phyloP scores from a whole-genome alignment of 2,113 vertebrate genomes.

The Grantiella picta region DNA sequence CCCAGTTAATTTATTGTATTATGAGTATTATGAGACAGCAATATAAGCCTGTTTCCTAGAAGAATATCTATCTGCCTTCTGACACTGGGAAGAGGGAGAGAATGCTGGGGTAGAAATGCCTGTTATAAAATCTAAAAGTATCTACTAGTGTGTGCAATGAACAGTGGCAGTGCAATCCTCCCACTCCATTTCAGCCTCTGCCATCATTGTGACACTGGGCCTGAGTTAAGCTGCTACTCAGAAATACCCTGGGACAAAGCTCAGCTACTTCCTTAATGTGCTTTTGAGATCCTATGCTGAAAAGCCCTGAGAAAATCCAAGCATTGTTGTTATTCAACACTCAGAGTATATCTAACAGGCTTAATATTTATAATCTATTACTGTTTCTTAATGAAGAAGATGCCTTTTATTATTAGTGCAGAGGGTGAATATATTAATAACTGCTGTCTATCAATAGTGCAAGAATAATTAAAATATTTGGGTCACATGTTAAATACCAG shows the following conservation, averaged over 20 bases:
- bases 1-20: neutral
- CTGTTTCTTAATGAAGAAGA: neutral
- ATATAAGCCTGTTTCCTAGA: neutral
- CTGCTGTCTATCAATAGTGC: neutral
- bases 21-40: neutral
- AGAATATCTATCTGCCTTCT: neutral
- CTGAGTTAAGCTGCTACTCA: neutral
- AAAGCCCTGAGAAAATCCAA: neutral
- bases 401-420: neutral
- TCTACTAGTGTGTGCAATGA: neutral
- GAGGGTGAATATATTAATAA: neutral
- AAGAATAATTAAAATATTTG: neutral
- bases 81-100: neutral
- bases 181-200: neutral
- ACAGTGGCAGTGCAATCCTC: neutral
- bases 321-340: neutral
- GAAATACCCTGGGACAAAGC: neutral
- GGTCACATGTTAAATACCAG: neutral
- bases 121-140: neutral
- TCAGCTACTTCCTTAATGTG: neutral
- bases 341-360: neutral
- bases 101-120: neutral
- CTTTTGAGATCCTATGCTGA: neutral
- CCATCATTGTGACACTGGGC: fast-evolving
- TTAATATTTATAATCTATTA: neutral